Evolutionary conservation across 2,888 invertebrate genomes (phyloP).

Genomic region (Oligia strigilis): DNA sequence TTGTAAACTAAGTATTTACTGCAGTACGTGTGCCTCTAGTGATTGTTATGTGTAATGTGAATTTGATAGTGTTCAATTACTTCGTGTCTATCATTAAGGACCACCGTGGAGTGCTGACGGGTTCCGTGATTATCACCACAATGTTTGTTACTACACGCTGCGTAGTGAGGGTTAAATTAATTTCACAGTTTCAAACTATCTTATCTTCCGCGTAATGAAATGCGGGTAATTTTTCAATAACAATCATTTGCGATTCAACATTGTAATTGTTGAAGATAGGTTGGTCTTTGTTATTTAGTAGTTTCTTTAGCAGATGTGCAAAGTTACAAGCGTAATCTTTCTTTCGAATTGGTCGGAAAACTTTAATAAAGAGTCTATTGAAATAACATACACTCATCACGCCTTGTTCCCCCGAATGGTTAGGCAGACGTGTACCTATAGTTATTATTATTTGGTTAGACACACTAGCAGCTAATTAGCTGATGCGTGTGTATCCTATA

Average conservation of each 20-base stretch:
- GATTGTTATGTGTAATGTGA: slow-evolving; percentile 65
- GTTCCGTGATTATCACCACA: slow-evolving; percentile 45
- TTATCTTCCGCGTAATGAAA: slow-evolving; percentile 55
- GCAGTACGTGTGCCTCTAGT: slow-evolving; percentile 15
- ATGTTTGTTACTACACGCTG: slow-evolving; percentile 29
- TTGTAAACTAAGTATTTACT: slow-evolving; percentile 31
- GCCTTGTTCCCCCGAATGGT: not conserved
- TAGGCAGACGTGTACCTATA: not conserved
- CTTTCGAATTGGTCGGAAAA: not conserved
- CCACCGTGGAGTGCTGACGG: slow-evolving; percentile 59
- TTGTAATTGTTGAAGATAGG: not conserved
- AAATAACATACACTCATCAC: not conserved
- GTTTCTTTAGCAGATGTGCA: not conserved
- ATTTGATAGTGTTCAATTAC: slow-evolving; percentile 66
- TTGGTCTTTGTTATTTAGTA: not conserved
- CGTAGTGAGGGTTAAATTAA: slow-evolving; percentile 40
- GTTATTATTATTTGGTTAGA: no score
- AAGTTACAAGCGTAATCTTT: no score
- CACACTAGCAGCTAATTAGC: no score
- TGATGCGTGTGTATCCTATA: no score
- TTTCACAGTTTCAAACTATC: slow-evolving; percentile 50
- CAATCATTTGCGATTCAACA: slow-evolving; percentile 9
- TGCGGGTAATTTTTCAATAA: slow-evolving; percentile 54
- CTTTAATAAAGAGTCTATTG: not conserved
- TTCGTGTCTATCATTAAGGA: slow-evolving; percentile 58